phyloP scores from a whole-genome alignment of 1,140 invertebrate genomes.

The Euura saliciscinereae region DNA sequence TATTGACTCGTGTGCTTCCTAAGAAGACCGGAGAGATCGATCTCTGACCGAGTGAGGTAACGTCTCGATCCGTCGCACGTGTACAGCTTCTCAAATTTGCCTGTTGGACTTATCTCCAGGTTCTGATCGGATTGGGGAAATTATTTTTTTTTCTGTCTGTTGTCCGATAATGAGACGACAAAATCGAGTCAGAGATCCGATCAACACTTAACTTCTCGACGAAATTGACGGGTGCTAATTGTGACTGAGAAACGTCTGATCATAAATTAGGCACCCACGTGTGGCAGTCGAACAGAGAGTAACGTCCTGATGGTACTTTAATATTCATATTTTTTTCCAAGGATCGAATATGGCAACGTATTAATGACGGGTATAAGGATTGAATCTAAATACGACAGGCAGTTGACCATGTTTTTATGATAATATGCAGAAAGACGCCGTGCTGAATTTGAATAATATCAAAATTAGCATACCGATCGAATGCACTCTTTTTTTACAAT shows the following conservation, averaged over 20 bases:
- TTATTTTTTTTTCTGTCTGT: too few species aligned
- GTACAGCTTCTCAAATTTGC: too few species aligned
- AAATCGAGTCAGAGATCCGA: neutral
- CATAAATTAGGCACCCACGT: neutral
- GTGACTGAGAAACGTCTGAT: neutral
- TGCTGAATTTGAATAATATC: neutral
- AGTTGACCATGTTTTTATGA: conserved; percentile 3
- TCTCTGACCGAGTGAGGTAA: too few species aligned
- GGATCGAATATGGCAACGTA: neutral
- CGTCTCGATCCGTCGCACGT: too few species aligned
- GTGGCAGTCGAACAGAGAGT: neutral
- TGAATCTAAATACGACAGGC: neutral
- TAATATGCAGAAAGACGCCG: neutral
- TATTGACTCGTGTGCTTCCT: neutral
- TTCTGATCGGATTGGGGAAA: too few species aligned
- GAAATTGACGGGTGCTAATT: neutral
- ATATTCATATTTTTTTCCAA: neutral
- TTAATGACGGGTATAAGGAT: neutral
- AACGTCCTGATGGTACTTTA: neutral
- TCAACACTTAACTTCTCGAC: neutral
- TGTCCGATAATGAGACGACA: too few species aligned
- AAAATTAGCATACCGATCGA: neutral
- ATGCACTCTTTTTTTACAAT: neutral
- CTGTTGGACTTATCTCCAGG: too few species aligned
- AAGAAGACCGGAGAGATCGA: neutral